Conservation (phyloP, 2,113 vertebrate genomes). For the Tenrec ecaudatus region DNA sequence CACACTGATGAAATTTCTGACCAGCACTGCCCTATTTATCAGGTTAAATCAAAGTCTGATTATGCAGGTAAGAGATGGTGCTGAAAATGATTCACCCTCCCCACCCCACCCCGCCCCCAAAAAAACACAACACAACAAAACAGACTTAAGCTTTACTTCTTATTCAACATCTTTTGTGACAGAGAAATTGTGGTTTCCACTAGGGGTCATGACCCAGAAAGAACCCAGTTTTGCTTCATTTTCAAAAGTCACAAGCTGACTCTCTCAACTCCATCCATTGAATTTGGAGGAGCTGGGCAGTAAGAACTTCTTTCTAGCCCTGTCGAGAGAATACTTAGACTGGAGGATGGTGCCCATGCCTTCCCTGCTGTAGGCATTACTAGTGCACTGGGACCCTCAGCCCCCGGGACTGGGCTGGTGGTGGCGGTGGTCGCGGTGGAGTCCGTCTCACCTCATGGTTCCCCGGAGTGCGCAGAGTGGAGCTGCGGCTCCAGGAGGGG, state of each 20-base stretch:
- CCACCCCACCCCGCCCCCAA: too few relatives aligned
- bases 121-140: background rate
- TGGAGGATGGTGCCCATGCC: background rate
- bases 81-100: conserved; percentile 20
- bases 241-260: background rate
- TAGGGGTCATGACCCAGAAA: conserved; percentile 45
- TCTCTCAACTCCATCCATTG: background rate
- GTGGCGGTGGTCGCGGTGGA: background rate
- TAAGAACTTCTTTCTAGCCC: background rate
- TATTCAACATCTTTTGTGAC: conserved; percentile 52
- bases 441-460: background rate
- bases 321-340: background rate
- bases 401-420: too few relatives aligned
- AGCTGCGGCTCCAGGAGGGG: background rate
- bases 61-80: conserved; percentile 31
- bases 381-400: background rate
- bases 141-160: conserved; percentile 27
- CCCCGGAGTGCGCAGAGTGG: background rate
- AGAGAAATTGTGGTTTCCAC: conserved; percentile 31
- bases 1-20: conserved; percentile 50
- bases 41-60: conserved; percentile 65
- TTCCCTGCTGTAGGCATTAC: too few relatives aligned
- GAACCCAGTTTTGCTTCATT: conserved; percentile 48
- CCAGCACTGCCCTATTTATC: conserved; percentile 60
- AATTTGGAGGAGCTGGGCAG: background rate